Conservation (phyloP, 2,797 vertebrate species). For the Urocyon cinereoargenteus region DNA sequence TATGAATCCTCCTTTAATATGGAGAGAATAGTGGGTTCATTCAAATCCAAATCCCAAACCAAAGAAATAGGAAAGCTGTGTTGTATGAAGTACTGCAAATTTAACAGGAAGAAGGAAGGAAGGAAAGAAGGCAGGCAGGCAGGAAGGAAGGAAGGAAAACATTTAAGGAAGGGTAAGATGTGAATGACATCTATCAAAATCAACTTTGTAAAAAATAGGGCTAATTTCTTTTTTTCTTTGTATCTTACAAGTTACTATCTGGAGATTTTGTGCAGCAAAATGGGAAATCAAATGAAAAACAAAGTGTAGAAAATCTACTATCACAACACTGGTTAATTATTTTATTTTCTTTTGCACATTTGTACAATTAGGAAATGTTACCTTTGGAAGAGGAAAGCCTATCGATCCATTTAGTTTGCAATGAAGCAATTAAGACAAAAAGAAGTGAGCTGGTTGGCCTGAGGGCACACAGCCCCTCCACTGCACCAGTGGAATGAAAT, state of each 20-base stretch:
- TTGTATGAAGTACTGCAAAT: not conserved
- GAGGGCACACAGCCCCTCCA: not conserved
- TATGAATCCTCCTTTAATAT: not conserved
- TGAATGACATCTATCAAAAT: not conserved
- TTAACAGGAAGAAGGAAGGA: not conserved
- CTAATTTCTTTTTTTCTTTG: not conserved
- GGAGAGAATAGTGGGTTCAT: not conserved
- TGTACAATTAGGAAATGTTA: constrained; percentile 30
- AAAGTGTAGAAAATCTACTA: constrained; percentile 1
- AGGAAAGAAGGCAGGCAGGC: too few species aligned
- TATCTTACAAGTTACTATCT: not conserved
- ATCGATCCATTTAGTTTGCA: not conserved
- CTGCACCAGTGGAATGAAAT: not conserved
- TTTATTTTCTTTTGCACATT: constrained; percentile 23
- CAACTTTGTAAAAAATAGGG: not conserved
- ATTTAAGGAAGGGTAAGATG: not conserved
- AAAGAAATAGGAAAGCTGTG: not conserved
- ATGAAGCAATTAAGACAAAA: not conserved
- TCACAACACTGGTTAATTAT: not conserved
- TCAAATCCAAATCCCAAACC: not conserved
- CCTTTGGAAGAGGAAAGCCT: not conserved
- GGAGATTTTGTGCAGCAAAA: not conserved
- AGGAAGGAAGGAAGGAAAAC: not conserved
- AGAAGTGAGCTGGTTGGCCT: not conserved
- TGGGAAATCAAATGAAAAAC: not conserved